phyloP scores from a whole-genome alignment of 1,140 invertebrate species.

The Drosophila pectinifera region DNA sequence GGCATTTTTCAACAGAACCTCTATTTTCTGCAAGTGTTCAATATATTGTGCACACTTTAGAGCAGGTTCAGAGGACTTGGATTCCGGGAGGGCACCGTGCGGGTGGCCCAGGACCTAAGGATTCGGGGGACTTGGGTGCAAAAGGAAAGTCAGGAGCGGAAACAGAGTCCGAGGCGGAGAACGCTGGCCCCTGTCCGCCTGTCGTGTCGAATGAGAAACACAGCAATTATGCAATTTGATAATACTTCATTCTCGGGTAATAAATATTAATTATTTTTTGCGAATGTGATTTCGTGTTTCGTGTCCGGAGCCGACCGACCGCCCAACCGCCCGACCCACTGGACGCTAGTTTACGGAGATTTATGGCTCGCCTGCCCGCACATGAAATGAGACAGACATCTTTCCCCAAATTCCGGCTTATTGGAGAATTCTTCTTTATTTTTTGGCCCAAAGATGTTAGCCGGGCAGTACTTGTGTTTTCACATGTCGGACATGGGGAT shows the following conservation, averaged over 20 bases:
- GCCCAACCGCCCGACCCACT: constrained; percentile 26
- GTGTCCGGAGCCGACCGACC: constrained; percentile 10
- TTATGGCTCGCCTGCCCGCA: constrained; percentile 62
- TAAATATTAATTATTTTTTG: constrained; percentile 84
- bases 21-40: constrained; percentile 7
- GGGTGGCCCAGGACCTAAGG: constrained; percentile 42
- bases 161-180: background rate
- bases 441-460: constrained; percentile 25
- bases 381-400: constrained; percentile 63
- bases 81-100: constrained; percentile 12
- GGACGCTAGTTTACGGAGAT: constrained; percentile 72
- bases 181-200: constrained; percentile 20
- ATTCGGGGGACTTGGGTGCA: constrained; percentile 1
- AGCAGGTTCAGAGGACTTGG: constrained; percentile 40
- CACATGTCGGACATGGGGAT: constrained; percentile 57
- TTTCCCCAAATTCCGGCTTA: background rate
- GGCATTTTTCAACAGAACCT: too few species aligned
- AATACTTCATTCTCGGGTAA: constrained; percentile 82
- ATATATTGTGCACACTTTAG: constrained; percentile 60
- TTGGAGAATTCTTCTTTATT: constrained; percentile 10
- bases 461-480: constrained; percentile 27
- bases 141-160: constrained; percentile 8
- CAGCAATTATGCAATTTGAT: constrained; percentile 83
- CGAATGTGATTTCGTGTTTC: constrained; percentile 75
- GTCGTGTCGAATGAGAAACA: constrained; percentile 83